Evolutionary conservation across 2,113 vertebrate genomes (phyloP), one percentile per base, ranked within the genome.

Genomic region (Lampris incognitus): DNA sequence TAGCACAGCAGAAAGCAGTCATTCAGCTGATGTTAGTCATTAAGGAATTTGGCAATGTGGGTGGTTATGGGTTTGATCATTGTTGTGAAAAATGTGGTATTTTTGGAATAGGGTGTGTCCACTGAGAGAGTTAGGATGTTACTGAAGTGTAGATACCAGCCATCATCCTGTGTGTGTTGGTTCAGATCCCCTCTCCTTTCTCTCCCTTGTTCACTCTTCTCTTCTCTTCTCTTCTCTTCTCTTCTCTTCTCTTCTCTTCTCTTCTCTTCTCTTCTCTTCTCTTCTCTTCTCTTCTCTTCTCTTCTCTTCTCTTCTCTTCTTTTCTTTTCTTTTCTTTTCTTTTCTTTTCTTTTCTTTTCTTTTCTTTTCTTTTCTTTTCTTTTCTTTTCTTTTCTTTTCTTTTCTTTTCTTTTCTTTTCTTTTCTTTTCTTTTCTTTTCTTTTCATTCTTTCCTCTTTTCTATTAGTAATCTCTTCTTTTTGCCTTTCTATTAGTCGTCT

Each of bases 141-240:
- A 78, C 13, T 51, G 58, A 79, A 39, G 51, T 79, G 72, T 49
- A 74, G 63, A 5, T 69, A 36, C 38, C 50, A 81, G 69, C 11
- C 69, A 51, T 57, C 65, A 77, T 86, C 77, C 58, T 59, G 59
- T 74, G 66, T 73, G 66, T 74, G 56, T 84, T 69, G 64, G 78
- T 74, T 91, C 65, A 69, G 57, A 46, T 87, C 85, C 2, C 78
- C 11, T 42, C 46, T 51, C 48, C 11, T 39, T 24, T 24, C 24
- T 24, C 24, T 24, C 24, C 24, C 24, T 24, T 24, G 24, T 24
- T 24, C 24, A 24, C 48, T 10, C 24, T 6, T 11, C 65, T 11
- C 65, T 41, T 40, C 50, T 54, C 65, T 67, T 38, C 6, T 41
- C 50, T 37, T 51, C 51, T 44, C 51, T 2, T 7, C 48, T 63